Conservation (phyloP, 1,140 invertebrate species). For the Pantala flavescens region DNA sequence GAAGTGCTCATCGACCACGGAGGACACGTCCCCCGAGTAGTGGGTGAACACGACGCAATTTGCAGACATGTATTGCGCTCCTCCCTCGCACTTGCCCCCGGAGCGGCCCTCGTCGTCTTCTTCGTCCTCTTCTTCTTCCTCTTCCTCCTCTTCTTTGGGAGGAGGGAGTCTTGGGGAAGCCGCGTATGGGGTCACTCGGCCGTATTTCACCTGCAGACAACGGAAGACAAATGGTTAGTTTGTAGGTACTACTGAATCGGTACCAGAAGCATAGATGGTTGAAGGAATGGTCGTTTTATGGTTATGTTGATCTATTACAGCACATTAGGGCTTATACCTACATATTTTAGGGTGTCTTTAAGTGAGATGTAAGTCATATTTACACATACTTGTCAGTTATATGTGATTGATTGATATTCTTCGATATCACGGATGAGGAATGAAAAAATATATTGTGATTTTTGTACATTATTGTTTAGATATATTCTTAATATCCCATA, state of each 20-base stretch:
- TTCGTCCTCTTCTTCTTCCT: not conserved
- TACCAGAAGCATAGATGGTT: not conserved
- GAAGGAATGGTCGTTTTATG: too few species aligned
- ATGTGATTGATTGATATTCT: too few species aligned
- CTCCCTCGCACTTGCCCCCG: conserved; percentile 27
- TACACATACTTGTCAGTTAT: too few species aligned
- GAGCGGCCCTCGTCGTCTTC: conserved; percentile 18
- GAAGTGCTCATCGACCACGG: conserved; percentile 92
- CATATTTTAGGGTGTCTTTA: too few species aligned
- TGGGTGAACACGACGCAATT: conserved; percentile 93
- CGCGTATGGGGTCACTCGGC: not conserved
- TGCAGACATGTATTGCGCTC: conserved; percentile 81
- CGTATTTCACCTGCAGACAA: not conserved
- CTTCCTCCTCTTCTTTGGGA: not conserved
- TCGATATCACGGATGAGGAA: too few species aligned
- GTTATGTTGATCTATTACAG: too few species aligned
- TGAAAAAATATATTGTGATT: too few species aligned
- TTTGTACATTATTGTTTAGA: too few species aligned
- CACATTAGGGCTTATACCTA: too few species aligned
- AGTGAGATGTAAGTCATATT: too few species aligned
- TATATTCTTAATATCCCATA: too few species aligned
- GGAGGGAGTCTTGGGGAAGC: not conserved
- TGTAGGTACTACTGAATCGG: not conserved
- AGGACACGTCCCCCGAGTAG: conserved; percentile 81
- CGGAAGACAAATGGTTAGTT: not conserved